Conservation (phyloP, 2,113 vertebrate species). For the Addax nasomaculatus region DNA sequence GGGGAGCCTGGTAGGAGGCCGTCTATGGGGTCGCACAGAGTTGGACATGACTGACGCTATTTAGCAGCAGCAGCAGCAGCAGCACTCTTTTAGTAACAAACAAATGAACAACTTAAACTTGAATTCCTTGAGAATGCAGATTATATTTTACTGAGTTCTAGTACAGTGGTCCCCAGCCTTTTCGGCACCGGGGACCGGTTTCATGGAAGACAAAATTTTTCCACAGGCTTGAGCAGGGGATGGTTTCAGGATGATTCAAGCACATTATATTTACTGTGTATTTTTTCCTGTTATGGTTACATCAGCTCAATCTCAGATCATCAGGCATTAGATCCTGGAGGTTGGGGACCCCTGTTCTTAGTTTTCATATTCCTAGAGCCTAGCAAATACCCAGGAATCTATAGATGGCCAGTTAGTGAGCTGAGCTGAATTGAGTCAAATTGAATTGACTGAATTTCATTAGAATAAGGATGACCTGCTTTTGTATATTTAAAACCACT, state of each 20-base stretch:
- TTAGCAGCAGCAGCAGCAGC: not conserved
- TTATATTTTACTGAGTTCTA: not conserved
- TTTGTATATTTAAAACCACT: slow-evolving; percentile 28
- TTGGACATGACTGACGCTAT: fast-evolving
- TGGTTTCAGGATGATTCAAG: not conserved
- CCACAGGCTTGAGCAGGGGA: not conserved
- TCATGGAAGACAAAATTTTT: not conserved
- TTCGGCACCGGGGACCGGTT: fast-evolving
- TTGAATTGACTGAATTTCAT: slow-evolving; percentile 32
- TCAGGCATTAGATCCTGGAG: not conserved
- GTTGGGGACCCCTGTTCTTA: not conserved
- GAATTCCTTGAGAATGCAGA: not conserved
- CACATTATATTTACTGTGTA: not conserved
- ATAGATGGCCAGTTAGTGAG: not conserved
- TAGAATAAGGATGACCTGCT: not conserved
- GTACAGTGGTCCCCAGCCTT: not conserved
- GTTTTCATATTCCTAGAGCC: not conserved
- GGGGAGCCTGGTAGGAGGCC: no score
- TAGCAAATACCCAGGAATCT: not conserved
- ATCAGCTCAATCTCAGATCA: not conserved
- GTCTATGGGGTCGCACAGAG: no score
- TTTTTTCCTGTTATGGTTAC: not conserved
- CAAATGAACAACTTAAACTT: not conserved
- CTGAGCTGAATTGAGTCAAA: not conserved
- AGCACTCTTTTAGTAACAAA: not conserved